phyloP scores from a whole-genome alignment of 1,140 invertebrate genomes.

The Drosophila mojavensis region DNA sequence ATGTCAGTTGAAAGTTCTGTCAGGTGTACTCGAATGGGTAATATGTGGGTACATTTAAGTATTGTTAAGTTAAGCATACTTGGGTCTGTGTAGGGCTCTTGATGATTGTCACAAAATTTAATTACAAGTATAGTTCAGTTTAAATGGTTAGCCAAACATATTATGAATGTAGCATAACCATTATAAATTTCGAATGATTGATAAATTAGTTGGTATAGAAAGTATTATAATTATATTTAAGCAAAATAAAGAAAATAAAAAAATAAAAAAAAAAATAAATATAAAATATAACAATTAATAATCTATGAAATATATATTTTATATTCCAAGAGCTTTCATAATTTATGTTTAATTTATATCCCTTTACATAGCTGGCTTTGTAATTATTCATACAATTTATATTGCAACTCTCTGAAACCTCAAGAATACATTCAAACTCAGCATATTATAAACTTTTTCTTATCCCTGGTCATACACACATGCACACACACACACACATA shows the following conservation, averaged over 20 bases:
- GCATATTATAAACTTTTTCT: neutral
- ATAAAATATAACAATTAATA: too few species aligned
- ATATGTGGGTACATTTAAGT: neutral
- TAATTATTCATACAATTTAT: neutral
- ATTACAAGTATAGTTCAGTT: neutral
- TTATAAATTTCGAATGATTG: too few species aligned
- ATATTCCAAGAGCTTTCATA: too few species aligned
- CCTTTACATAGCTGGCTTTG: too few species aligned
- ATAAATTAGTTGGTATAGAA: too few species aligned
- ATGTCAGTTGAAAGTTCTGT: conserved; percentile 7
- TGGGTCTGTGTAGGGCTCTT: neutral
- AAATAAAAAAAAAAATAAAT: too few species aligned
- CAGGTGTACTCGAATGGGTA: neutral
- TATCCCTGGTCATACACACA: conserved; percentile 16
- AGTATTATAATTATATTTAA: too few species aligned
- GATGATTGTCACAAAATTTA: neutral
- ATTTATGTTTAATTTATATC: too few species aligned
- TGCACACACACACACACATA: neutral
- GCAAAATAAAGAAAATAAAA: too few species aligned
- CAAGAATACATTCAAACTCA: neutral
- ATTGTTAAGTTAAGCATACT: neutral
- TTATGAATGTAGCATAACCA: too few species aligned
- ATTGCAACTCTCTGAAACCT: neutral
- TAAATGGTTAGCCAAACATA: too few species aligned
- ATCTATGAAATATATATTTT: too few species aligned